phyloP scores from a whole-genome alignment of 2,797 vertebrate genomes.

The Caiman crocodilus region DNA sequence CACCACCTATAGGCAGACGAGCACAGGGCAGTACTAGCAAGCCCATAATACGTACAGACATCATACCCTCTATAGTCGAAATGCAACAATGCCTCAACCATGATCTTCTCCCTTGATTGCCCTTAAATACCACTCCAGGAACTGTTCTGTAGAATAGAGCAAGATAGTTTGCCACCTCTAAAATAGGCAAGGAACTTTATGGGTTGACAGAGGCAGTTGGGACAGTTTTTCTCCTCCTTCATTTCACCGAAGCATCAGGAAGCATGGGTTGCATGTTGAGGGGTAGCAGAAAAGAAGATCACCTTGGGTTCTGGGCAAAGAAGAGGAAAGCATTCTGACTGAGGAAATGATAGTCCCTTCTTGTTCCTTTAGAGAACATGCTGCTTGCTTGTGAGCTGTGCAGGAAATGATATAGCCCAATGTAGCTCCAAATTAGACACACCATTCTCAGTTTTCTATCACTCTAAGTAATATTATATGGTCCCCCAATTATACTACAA shows the following conservation, averaged over 20 bases:
- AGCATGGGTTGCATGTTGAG: neutral
- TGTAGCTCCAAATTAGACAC: neutral
- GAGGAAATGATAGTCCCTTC: neutral
- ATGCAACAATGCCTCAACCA: accelerated
- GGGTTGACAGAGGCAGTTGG: too few relatives aligned
- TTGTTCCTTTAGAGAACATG: neutral
- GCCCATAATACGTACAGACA: neutral
- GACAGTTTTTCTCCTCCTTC: neutral
- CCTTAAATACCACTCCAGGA: neutral
- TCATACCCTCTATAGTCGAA: neutral
- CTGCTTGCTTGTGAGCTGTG: neutral
- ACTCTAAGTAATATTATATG: neutral
- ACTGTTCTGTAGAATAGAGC: too few relatives aligned
- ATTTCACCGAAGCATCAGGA: too few relatives aligned
- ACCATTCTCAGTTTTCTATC: neutral
- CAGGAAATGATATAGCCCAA: neutral
- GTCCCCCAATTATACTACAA: neutral
- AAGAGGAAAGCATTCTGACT: neutral
- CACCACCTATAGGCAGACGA: neutral
- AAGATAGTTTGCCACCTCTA: too few relatives aligned
- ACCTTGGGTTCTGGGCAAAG: neutral
- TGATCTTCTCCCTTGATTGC: neutral
- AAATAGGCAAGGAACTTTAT: too few relatives aligned
- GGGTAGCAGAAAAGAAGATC: neutral
- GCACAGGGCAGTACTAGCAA: too few relatives aligned